Conservation (phyloP, 2,797 vertebrate genomes). For the Iguana delicatissima region DNA sequence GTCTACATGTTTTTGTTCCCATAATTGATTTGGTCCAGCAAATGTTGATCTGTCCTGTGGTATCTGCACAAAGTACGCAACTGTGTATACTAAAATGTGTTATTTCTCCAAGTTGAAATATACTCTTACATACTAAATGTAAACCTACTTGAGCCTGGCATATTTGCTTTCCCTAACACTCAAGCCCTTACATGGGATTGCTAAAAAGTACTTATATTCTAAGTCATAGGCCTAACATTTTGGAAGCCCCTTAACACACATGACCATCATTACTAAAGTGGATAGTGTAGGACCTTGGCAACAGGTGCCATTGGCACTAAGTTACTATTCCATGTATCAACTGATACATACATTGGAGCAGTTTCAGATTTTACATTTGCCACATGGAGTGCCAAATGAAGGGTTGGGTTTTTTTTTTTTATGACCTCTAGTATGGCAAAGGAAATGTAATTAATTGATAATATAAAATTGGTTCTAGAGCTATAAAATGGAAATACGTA, state of each 20-base stretch:
- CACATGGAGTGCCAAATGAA: not conserved
- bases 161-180: not conserved
- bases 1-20: conserved; percentile 4
- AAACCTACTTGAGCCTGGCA: not conserved
- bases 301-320: not conserved
- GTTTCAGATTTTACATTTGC: not conserved
- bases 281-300: not conserved
- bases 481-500: not conserved
- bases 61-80: not conserved
- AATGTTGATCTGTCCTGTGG: not conserved
- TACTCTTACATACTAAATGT: not conserved
- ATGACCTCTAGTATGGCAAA: no score
- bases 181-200: not conserved
- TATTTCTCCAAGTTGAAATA: no score
- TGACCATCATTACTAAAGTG: not conserved
- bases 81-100: not conserved
- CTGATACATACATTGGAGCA: not conserved
- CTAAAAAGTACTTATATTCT: not conserved
- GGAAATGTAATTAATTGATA: not conserved
- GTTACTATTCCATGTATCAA: not conserved
- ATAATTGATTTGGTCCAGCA: fast-evolving
- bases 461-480: not conserved
- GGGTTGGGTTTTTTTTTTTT: not conserved
- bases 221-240: not conserved
- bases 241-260: not conserved